Evolutionary conservation across 2,113 vertebrate species (phyloP).

Genomic region (Tympanuchus pallidicinctus): DNA sequence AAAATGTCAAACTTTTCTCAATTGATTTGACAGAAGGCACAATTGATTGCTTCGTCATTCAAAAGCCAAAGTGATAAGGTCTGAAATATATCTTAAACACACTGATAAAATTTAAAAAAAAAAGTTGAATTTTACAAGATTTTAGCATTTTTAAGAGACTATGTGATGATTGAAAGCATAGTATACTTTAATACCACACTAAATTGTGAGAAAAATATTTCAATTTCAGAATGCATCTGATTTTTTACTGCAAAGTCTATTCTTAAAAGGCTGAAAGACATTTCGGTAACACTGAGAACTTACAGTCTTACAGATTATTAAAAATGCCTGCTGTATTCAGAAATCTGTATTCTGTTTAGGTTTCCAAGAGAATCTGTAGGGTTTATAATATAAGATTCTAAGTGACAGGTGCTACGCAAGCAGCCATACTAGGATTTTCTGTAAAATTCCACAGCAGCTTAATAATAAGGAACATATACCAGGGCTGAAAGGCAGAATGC

Average conservation of each 20-base stretch:
- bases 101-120: constrained; percentile 24
- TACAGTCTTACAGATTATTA: neutral
- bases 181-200: neutral
- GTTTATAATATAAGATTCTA: constrained; percentile 45
- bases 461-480: constrained; percentile 9
- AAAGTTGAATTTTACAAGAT: constrained; percentile 4
- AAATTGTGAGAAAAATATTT: neutral
- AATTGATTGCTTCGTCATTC: constrained; percentile 56
- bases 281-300: constrained; percentile 29
- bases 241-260: constrained; percentile 6
- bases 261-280: constrained; percentile 6
- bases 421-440: neutral
- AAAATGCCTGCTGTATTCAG: neutral
- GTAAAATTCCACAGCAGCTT: neutral
- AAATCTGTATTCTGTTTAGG: constrained; percentile 60
- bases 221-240: neutral
- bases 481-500: neutral
- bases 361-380: constrained; percentile 38
- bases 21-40: constrained; percentile 49
- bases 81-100: constrained; percentile 58
- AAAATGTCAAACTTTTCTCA: constrained; percentile 59
- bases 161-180: neutral
- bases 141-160: constrained; percentile 31
- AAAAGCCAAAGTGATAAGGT: constrained; percentile 29
- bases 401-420: constrained; percentile 45